Base-by-base conservation (phyloP, 2,113 vertebrate genomes). In the Acanthochromis polyacanthus region DNA sequence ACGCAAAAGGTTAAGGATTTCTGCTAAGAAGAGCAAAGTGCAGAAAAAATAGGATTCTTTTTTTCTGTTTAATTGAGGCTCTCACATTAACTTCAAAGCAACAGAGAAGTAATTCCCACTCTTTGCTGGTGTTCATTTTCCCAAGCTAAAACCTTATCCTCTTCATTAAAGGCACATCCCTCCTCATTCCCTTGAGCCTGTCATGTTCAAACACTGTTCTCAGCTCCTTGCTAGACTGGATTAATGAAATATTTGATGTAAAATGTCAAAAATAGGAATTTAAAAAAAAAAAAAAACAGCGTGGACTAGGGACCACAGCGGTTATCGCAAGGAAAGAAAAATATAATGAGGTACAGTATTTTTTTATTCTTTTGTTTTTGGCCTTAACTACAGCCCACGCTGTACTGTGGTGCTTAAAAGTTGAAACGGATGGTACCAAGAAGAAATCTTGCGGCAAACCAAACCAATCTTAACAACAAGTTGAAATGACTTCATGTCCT, bases 71-170 rank as follows among this genome's bases (percentile, higher is more conserved):
- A 92, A 90, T 84, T 91, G 78, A 88, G 69, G 71, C 25, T 78
- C 80, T 86, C 68, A 81, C 78, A 88, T 92, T 85, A 92, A 92
- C 90, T 88, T 92, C 92, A 93, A 92, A 93, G 87, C 61, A 59
- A 85, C 63, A 77, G 71, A 66, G 46, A 75, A 81, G 86, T 84
- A 87, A 87, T 89, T 82, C 78, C 60, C 38, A 62, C 74, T 86
- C 77, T 83, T 81, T 80, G 82, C 79, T 85, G 66, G 73, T 69
- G 64, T 88, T 91, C 71, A 76, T 85, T 88, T 89, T 89, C 75
- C 75, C 67, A 68, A 82, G 83, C 65, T 79, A 71, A 84, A 83
- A 81, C 83, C 87, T 84, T 88, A 84, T 89, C 78, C 83, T 90
- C 78, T 88, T 89, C 82, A 91, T 89, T 91, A 90, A 93, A 88